Evolutionary conservation across 2,797 vertebrate species (phyloP).

Genomic region (Pygocentrus nattereri): DNA sequence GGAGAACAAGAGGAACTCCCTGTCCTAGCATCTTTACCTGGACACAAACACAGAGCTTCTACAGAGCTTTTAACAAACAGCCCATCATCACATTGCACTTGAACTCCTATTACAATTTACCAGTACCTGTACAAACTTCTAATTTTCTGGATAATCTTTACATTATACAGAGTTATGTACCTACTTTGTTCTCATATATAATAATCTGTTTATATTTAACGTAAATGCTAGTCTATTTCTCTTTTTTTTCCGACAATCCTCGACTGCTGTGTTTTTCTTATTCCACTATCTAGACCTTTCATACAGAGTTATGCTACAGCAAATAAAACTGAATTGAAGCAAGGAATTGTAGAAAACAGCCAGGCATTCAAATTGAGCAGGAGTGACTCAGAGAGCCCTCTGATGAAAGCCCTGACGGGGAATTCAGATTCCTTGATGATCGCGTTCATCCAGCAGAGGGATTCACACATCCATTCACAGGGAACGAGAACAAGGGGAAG

Average conservation of each 20-base stretch:
- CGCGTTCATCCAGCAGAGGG: constrained; percentile 15
- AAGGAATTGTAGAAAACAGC: not conserved
- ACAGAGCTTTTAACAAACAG: not conserved
- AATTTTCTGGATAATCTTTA: not conserved
- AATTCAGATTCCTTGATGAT: constrained; percentile 6
- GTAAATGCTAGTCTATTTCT: no score
- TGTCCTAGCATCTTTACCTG: not conserved
- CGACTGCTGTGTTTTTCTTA: not conserved
- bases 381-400: not conserved
- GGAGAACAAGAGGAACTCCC: not conserved
- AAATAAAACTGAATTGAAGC: not conserved
- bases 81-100: not conserved
- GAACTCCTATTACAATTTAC: not conserved
- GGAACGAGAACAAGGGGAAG: constrained; percentile 23
- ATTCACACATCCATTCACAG: not conserved
- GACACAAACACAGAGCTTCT: not conserved
- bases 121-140: not conserved
- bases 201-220: no score
- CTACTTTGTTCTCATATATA: not conserved
- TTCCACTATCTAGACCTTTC: not conserved
- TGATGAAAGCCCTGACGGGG: constrained; percentile 1
- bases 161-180: not conserved
- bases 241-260: not conserved
- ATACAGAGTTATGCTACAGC: no score
- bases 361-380: not conserved